A percentile compares a stretch with the other conserved stretches of the same genome.
Evolutionary conservation across 2,888 invertebrate species (phyloP).

Genomic region (Erebia epiphron): DNA sequence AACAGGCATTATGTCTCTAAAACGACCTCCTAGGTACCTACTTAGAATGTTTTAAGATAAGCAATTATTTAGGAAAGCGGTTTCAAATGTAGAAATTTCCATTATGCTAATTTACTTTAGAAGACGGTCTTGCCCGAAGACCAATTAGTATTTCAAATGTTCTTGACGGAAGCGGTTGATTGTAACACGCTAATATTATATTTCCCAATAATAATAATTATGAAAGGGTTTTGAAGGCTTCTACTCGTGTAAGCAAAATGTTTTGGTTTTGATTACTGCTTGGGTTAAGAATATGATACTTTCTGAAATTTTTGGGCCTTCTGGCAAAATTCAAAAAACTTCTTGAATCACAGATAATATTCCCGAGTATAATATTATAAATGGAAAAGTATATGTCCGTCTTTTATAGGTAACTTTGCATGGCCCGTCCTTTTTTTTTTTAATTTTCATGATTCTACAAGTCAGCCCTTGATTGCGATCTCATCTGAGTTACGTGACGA

Average conservation of each 20-base stretch:
- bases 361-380: no score
- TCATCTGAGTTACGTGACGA: no score
- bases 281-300: constrained; percentile 4
- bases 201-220: constrained; percentile 10
- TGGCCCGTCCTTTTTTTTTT: not conserved
- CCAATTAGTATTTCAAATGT: not conserved
- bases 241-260: not conserved
- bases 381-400: no score
- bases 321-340: not conserved
- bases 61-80: not conserved
- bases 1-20: no score
- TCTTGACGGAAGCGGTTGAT: not conserved
- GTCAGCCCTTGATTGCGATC: no score
- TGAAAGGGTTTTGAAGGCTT: not conserved
- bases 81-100: not conserved
- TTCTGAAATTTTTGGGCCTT: not conserved
- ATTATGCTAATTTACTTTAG: not conserved
- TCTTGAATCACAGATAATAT: no score
- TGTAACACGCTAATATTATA: not conserved
- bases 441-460: no score
- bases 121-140: not conserved
- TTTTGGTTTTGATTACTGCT: not conserved
- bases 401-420: not conserved
- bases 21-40: not conserved
- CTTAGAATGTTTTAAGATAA: not conserved